Conservation (phyloP, 2,113 vertebrate species). For the Ictalurus furcatus region DNA sequence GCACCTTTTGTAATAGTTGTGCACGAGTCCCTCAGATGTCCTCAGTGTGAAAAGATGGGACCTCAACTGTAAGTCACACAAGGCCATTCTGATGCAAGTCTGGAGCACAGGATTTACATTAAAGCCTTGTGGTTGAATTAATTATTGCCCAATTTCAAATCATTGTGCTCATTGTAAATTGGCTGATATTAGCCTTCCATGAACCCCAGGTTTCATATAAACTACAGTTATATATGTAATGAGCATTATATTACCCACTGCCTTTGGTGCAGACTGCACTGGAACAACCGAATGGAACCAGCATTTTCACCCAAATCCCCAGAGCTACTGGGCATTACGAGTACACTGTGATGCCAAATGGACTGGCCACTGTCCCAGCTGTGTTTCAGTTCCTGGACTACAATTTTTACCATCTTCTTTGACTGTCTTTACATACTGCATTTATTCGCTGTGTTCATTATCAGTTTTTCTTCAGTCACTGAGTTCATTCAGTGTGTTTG, state of each 20-base stretch:
- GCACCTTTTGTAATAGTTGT: too few species aligned
- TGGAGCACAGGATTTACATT: neutral
- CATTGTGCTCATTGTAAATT: neutral
- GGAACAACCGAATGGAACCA: neutral
- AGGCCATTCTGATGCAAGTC: neutral
- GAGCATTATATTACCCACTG: neutral
- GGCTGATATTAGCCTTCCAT: neutral
- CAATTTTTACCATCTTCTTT: neutral
- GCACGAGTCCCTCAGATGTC: too few species aligned
- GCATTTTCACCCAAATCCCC: neutral
- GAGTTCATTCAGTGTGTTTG: neutral
- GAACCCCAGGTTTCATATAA: neutral
- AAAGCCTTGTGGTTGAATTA: neutral
- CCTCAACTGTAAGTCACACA: neutral
- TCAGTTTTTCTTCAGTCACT: neutral
- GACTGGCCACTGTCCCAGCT: neutral
- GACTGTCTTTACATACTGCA: neutral
- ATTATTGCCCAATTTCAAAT: neutral
- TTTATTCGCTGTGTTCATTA: neutral
- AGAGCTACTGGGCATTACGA: neutral
- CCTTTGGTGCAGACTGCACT: neutral
- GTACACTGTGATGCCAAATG: neutral
- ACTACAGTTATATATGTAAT: neutral
- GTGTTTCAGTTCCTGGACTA: neutral
- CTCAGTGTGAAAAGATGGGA: too few species aligned